Percentiles rank a stretch among this genome's conserved stretches.
Evolutionary conservation across 2,113 vertebrate species (phyloP).

Genomic region (Ivindomyrus marchei): DNA sequence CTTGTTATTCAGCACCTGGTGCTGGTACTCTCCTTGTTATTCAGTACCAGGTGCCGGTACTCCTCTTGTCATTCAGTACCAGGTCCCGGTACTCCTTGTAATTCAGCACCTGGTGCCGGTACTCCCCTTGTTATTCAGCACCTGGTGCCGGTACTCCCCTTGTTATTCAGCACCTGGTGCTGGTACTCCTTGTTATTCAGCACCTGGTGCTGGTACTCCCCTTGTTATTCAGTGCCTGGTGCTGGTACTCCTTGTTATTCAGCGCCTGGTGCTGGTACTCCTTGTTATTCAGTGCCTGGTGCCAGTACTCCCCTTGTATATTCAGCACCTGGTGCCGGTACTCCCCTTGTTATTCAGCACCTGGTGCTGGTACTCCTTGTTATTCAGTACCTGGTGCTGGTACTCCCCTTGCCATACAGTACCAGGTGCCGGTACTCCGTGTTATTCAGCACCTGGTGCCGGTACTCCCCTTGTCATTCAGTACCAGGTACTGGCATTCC

Average conservation of each 20-base stretch:
- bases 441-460: too few relatives aligned
- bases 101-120: background rate
- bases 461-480: too few relatives aligned
- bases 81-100: background rate
- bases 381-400: background rate
- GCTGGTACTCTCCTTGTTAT: background rate
- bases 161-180: background rate
- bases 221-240: background rate
- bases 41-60: background rate
- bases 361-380: background rate
- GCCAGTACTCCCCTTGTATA: too few relatives aligned
- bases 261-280: background rate
- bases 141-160: background rate
- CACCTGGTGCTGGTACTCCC: background rate
- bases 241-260: background rate
- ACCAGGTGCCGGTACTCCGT: too few relatives aligned
- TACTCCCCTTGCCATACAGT: background rate
- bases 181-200: background rate
- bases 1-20: background rate
- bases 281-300: too few relatives aligned
- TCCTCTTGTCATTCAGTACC: background rate
- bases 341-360: too few relatives aligned
- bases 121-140: background rate
- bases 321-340: too few relatives aligned
- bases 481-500: background rate